These are phyloP conservation scores for Chionodraco myersi DNA, from an alignment of 2,113 vertebrate genomes.

Conservation along the genomic window DNA sequence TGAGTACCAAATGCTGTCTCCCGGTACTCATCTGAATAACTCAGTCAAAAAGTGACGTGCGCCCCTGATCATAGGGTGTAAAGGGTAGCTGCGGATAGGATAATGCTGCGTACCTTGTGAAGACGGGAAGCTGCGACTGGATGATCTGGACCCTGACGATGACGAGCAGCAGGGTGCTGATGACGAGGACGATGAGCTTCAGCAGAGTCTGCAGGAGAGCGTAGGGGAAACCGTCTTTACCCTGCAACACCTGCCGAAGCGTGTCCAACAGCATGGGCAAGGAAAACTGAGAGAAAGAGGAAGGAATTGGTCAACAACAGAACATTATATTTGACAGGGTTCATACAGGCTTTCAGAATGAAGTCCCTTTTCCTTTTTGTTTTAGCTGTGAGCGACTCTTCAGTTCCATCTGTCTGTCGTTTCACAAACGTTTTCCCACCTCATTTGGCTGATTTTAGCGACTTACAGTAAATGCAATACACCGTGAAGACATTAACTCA, in stretches of 20 bases:
- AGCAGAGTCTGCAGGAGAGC: conserved; percentile 93
- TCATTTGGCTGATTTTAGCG: no score
- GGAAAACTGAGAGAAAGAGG: conserved; percentile 86
- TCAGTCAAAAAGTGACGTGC: no score
- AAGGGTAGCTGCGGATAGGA: neutral
- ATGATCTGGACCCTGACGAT: conserved; percentile 97
- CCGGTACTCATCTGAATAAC: no score
- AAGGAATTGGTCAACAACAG: neutral
- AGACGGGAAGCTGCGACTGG: conserved; percentile 97
- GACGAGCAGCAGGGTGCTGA: conserved; percentile 95
- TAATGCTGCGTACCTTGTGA: conserved; percentile 89
- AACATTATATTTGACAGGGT: neutral
- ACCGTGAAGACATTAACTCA: no score
- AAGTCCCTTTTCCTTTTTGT: neutral
- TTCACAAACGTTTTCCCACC: no score
- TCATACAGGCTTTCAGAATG: neutral
- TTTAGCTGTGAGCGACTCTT: no score
- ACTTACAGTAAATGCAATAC: no score
- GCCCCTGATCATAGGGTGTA: no score
- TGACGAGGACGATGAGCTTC: conserved; percentile 95
- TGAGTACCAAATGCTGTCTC: no score
- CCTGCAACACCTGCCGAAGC: conserved; percentile 87
- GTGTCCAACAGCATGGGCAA: conserved; percentile 88
- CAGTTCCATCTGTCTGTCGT: no score
- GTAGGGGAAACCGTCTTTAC: conserved; percentile 91